Conservation (phyloP, 2,113 vertebrate genomes). For the Carassius gibelio region DNA sequence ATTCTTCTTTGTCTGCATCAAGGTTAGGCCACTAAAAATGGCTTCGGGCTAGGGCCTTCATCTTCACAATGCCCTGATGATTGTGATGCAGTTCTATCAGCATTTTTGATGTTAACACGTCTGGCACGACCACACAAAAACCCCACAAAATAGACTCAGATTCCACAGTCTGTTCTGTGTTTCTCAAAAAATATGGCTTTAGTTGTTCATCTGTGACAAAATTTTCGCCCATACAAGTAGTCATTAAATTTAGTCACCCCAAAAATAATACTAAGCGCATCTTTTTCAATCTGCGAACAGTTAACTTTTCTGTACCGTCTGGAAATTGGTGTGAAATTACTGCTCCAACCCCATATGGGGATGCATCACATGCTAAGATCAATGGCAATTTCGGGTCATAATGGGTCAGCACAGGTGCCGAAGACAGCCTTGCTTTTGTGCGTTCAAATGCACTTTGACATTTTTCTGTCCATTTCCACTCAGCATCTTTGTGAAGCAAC, state of each 20-base stretch:
- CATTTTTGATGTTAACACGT: too few relatives aligned
- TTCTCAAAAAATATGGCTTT: too few relatives aligned
- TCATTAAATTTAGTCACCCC: constrained; percentile 3
- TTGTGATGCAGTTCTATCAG: too few relatives aligned
- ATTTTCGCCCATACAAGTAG: too few relatives aligned
- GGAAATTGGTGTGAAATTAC: background rate
- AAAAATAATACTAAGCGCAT: background rate
- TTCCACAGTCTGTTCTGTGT: too few relatives aligned
- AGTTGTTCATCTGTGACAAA: too few relatives aligned
- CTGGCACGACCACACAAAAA: too few relatives aligned
- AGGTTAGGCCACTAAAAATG: background rate
- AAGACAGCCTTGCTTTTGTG: background rate
- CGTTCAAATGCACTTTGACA: background rate
- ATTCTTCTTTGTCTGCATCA: background rate
- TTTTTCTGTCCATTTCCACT: background rate
- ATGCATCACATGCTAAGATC: background rate
- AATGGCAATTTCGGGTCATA: background rate
- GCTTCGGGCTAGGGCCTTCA: background rate
- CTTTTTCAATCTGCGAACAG: background rate
- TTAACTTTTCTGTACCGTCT: background rate
- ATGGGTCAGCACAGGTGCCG: background rate
- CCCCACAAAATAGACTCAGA: too few relatives aligned
- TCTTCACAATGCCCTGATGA: background rate
- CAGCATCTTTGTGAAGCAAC: background rate
- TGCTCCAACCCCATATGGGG: background rate